These are phyloP conservation scores for Prunella strophiata DNA, from an alignment of 2,797 vertebrate genomes.

Conservation along the genomic window DNA sequence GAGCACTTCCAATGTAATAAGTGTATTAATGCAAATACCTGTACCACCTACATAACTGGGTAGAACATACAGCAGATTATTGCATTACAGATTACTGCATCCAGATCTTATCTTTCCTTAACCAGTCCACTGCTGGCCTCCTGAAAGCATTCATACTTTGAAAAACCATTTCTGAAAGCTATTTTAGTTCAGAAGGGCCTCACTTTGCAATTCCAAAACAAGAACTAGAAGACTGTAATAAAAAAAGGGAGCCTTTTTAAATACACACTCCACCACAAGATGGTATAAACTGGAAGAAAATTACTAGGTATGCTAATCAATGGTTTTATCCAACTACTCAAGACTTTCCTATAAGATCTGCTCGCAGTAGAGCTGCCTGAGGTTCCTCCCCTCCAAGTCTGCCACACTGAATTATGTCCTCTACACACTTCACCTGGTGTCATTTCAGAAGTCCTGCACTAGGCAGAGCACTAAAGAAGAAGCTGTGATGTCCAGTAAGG, in stretches of 20 bases:
- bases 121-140: slow-evolving; percentile 11
- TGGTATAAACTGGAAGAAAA: slow-evolving; percentile 67
- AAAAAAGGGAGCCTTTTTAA: slow-evolving; percentile 62
- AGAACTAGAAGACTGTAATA: slow-evolving; percentile 58
- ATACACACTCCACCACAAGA: slow-evolving; percentile 53
- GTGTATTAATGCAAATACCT: neutral
- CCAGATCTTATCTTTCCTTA: slow-evolving; percentile 11
- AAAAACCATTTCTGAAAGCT: slow-evolving; percentile 34
- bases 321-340: slow-evolving; percentile 52
- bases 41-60: neutral
- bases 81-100: neutral
- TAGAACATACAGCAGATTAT: neutral
- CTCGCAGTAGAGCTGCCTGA: neutral
- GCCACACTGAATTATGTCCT: neutral
- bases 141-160: neutral
- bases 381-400: neutral
- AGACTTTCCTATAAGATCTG: slow-evolving; percentile 45
- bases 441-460: slow-evolving; percentile 14
- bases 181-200: slow-evolving; percentile 55
- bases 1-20: neutral
- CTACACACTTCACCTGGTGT: neutral
- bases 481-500: slow-evolving; percentile 44
- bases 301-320: slow-evolving; percentile 67
- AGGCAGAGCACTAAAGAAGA: slow-evolving; percentile 39
- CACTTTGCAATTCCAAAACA: slow-evolving; percentile 59